A percentile compares a stretch with the other conserved stretches of the same genome.
Evolutionary conservation across 2,113 vertebrate species (phyloP).

Genomic region (Pomatostomus ruficeps): DNA sequence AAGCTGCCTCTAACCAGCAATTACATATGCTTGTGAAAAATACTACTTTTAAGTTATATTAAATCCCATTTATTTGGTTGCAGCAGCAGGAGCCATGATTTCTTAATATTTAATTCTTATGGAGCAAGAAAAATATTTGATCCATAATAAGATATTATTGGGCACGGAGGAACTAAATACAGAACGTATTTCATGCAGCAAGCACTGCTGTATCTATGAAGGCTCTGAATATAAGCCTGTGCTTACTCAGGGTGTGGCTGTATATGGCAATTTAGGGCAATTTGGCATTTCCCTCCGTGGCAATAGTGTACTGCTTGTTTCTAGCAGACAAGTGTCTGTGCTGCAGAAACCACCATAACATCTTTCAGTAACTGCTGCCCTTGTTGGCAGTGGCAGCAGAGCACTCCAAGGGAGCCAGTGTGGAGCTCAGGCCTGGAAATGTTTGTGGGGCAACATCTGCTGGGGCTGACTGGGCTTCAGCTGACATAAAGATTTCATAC

Average conservation of each 20-base stretch:
- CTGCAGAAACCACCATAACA: slow-evolving; percentile 10
- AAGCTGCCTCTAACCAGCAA: slow-evolving; percentile 36
- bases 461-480: not conserved
- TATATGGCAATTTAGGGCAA: not conserved
- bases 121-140: not conserved
- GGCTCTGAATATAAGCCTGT: not conserved
- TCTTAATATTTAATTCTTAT: not conserved
- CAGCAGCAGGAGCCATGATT: not conserved
- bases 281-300: not conserved
- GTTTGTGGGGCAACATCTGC: not conserved
- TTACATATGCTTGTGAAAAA: slow-evolving; percentile 32
- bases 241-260: slow-evolving; percentile 28
- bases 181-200: not conserved
- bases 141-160: not conserved
- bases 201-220: not conserved
- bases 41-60: not conserved
- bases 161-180: not conserved
- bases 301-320: slow-evolving; percentile 39
- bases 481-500: slow-evolving; percentile 26
- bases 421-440: not conserved
- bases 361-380: slow-evolving; percentile 18
- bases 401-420: not conserved
- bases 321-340: slow-evolving; percentile 4
- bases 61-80: not conserved
- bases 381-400: slow-evolving; percentile 14